phyloP scores from a whole-genome alignment of 2,113 vertebrate genomes.

The Podarcis raffonei region DNA sequence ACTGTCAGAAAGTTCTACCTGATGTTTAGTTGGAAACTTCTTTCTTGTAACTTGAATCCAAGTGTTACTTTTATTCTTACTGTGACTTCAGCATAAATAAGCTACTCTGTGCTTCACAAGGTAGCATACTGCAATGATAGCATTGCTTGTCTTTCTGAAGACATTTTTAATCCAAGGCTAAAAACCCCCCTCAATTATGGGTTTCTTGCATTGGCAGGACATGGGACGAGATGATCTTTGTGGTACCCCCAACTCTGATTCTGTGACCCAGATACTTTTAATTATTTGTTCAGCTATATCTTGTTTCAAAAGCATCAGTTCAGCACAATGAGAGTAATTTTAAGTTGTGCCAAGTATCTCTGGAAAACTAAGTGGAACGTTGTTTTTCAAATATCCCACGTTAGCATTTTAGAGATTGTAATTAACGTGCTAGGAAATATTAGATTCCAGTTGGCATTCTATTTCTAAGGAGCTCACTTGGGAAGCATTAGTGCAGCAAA shows the following conservation, averaged over 20 bases:
- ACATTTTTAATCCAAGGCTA: too few relatives aligned
- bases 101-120: too few relatives aligned
- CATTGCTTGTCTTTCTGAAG: too few relatives aligned
- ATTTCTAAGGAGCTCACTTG: conserved; percentile 12
- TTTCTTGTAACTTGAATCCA: too few relatives aligned
- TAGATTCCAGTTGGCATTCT: conserved; percentile 25
- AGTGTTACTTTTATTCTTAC: too few relatives aligned
- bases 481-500: conserved; percentile 24
- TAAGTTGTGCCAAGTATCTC: background rate
- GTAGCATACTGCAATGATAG: too few relatives aligned
- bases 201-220: too few relatives aligned
- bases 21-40: too few relatives aligned
- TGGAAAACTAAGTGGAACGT: background rate
- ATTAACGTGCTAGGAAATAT: conserved; percentile 22
- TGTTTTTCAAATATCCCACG: background rate
- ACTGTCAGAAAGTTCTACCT: too few relatives aligned
- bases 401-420: background rate
- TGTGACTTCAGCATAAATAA: too few relatives aligned
- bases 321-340: background rate
- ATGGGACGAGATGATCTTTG: too few relatives aligned
- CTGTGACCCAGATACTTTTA: background rate
- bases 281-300: background rate
- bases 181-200: too few relatives aligned
- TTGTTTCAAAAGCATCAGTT: background rate
- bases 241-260: background rate